Evolutionary conservation across 53 echinoderm and acorn worm species (phyloP).

Genomic region (Holothuria scabra): DNA sequence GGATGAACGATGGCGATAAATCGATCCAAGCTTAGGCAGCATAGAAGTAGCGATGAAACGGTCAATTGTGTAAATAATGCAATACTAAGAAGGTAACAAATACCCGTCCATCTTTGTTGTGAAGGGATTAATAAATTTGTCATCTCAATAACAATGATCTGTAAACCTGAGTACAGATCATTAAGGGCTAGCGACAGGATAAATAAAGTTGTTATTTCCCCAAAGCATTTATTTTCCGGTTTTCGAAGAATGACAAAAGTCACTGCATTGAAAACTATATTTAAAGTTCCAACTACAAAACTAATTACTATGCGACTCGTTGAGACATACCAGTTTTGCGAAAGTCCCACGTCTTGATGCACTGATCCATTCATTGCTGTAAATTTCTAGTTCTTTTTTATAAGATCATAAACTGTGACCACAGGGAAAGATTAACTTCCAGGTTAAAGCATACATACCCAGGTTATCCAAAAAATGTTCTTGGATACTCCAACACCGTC

Average conservation of each 20-base stretch:
- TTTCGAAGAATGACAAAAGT: neutral
- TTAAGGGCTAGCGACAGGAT: neutral
- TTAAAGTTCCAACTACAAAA: neutral
- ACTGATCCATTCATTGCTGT: too few relatives aligned
- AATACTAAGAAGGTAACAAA: neutral
- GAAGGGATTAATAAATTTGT: neutral
- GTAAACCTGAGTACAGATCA: conserved; percentile 1
- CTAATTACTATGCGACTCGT: neutral
- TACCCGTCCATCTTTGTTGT: neutral
- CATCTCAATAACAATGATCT: neutral
- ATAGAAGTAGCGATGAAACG: neutral
- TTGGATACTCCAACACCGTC: too few relatives aligned
- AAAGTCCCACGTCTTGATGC: too few relatives aligned
- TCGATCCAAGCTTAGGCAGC: conserved; percentile 24
- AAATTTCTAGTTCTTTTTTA: too few relatives aligned
- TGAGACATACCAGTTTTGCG: neutral
- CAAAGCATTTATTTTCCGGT: conserved; percentile 26
- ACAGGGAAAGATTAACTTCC: too few relatives aligned
- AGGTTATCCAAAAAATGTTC: too few relatives aligned
- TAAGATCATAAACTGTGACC: too few relatives aligned
- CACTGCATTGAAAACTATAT: neutral
- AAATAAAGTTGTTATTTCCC: conserved; percentile 14
- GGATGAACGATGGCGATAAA: neutral
- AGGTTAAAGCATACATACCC: too few relatives aligned
- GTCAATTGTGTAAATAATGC: neutral